Base-by-base conservation (phyloP, 2,113 vertebrate genomes). In the Microcebus griseorufus region DNA sequence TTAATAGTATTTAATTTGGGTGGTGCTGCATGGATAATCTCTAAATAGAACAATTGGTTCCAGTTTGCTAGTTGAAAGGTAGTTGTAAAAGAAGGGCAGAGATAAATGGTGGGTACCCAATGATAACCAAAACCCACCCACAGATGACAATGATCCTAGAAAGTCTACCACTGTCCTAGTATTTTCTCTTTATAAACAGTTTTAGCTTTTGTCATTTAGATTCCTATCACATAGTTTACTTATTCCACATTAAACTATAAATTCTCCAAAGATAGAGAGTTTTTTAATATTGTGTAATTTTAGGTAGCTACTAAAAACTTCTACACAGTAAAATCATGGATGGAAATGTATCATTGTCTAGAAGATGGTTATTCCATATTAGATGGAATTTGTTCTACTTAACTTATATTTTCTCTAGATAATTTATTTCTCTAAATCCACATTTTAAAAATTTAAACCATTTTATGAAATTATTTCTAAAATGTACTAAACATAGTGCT, bases 1-100 rank as follows among this genome's bases (percentile, higher is more conserved):
- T 70, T 37, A 20, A 42, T 14, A 82, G 32, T 37, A 37, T 85
- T 82, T 34, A 25, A 25, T 78, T 72, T 79, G 82, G 69, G 78
- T 37, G 69, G 53, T 18, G 32, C 69, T 62, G 70, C 53, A 51
- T 7, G 29, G 51, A 76, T 60, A 82, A 79, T 90, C 45, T 83
- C 85, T 82, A 79, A 90, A 60, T 58, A 82, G 60, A 93, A 70
- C 37, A 90, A 55, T 4, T 72, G 85, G 25, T 82, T 92, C 53
- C 94, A 94, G 75, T 70, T 58, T 94, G 67, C 85, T 90, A 17
- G 42, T 48, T 76, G 42, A 87, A 94, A 94, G 42, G 69, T 37
- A 75, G 25, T 34, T 45, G 18, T 53, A 37, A 95, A 88, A 55
- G 55, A 78, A 94, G 16, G 39, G 58, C 65, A 69, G 20, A 94